Conservation (phyloP, 2,797 vertebrate genomes). For the Coendou prehensilis region DNA sequence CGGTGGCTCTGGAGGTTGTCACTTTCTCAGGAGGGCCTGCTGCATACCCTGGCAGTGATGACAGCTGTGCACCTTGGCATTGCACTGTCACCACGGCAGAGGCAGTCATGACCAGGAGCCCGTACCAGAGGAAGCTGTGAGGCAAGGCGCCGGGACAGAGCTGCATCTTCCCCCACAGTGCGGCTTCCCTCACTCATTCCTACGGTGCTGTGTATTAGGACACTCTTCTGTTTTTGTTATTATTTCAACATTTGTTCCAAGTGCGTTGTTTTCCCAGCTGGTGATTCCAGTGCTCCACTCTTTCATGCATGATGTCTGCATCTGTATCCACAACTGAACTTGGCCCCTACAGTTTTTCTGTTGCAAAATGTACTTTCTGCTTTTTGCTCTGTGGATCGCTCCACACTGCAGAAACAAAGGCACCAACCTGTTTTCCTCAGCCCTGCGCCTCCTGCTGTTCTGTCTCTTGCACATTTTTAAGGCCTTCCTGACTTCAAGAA, state of each 20-base stretch:
- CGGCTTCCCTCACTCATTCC: neutral
- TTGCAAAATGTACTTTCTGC: neutral
- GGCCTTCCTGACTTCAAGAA: neutral
- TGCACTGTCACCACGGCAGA: neutral
- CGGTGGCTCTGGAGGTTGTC: neutral
- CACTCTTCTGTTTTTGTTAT: neutral
- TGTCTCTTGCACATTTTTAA: neutral
- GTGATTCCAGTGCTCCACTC: neutral
- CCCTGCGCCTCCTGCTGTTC: neutral
- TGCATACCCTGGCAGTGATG: neutral
- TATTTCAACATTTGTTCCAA: neutral
- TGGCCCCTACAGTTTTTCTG: neutral
- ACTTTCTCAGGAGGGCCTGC: neutral
- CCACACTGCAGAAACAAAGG: neutral
- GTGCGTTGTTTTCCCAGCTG: neutral
- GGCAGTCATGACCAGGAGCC: neutral
- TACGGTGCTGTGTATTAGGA: neutral
- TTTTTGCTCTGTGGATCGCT: neutral
- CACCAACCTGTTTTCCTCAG: neutral
- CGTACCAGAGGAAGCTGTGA: neutral
- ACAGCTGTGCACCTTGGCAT: neutral
- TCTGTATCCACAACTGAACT: neutral
- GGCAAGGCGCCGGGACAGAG: too few species aligned
- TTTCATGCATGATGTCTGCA: neutral
- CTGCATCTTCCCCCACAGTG: neutral